Conservation (phyloP, 2,888 invertebrate species). For the Agonum fuliginosum region DNA sequence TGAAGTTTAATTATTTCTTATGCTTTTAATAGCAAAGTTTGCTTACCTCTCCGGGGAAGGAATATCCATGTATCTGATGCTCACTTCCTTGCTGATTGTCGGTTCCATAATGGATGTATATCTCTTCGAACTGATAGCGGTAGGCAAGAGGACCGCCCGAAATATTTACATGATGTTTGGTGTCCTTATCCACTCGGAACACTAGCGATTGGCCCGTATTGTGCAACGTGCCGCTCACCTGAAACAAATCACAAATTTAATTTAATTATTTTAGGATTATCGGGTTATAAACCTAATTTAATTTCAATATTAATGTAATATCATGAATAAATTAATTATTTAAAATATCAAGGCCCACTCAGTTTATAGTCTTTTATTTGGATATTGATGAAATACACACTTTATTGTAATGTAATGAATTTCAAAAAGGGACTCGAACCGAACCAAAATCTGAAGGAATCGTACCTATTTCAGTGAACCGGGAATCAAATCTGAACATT, state of each 20-base stretch:
- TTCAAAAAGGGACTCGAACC: too few species aligned
- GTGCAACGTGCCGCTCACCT: slow-evolving; percentile 91
- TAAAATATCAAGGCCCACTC: too few species aligned
- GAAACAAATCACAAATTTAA: slow-evolving; percentile 65
- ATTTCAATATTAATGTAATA: too few species aligned
- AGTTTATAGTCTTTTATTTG: too few species aligned
- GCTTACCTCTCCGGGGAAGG: slow-evolving; percentile 97
- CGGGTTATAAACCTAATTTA: too few species aligned
- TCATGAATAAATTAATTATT: too few species aligned
- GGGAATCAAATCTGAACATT: too few species aligned
- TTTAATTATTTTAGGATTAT: too few species aligned
- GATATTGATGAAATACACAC: too few species aligned
- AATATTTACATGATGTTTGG: slow-evolving; percentile 94
- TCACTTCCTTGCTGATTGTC: slow-evolving; percentile 95
- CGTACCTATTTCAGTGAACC: too few species aligned
- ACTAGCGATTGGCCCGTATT: slow-evolving; percentile 97
- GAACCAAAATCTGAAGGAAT: too few species aligned
- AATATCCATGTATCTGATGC: slow-evolving; percentile 94
- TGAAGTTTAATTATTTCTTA: not conserved
- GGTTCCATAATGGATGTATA: slow-evolving; percentile 95
- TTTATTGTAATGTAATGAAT: too few species aligned
- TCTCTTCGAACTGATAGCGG: slow-evolving; percentile 95
- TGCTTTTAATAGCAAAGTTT: not conserved
- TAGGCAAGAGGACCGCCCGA: slow-evolving; percentile 97
- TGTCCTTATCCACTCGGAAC: slow-evolving; percentile 92